Evolutionary conservation across 30 jellyfish, hydroid and myxozoan genomes (phyloP), one percentile per base, ranked within the genome.

Genomic region (Aurelia sp.): DNA sequence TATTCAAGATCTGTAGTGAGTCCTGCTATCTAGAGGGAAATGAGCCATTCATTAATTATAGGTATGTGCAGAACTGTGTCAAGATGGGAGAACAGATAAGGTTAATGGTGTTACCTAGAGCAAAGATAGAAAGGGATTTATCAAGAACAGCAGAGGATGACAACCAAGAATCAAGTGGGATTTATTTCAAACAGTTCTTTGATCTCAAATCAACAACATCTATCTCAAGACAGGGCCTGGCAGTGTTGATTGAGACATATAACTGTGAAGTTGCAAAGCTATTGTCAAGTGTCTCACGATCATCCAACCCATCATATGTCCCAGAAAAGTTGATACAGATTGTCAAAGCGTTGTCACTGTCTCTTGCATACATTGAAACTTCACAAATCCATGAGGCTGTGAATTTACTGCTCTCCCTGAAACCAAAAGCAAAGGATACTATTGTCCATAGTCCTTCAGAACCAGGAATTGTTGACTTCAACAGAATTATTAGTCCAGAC

Each of bases 221-320:
- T 23, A 85, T 93, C 2, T 87, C 98, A 33, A 84, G 96, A 66
- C 97, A 85, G 31, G 98, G 98, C 3, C 55, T 93, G 89, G 79
- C 92, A 20, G 90, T 93, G 16, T 65, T 93, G 23, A 82, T 93
- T 16, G 98, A 93, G 13, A 81, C 97, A n/a, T 93, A 93, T 41
- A 88, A 93, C 66, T 41, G 57, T n/a, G 98, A 93, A 83, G 96
- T 81, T 53, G 97, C 94, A 18, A 66, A 67, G 71, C 81, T 93
- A 20, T n/a, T 88, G 1, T 20, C 63, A 51, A 82, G 85, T 64
- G 98, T 88, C 31, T 8, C 97, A 16, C 59, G 85, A 41, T n/a
- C 83, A 18, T 16, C 61, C 4, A 66, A 81, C 8, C 70, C 89
- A n/a, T 61, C 65, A 19, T 93, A 88, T 75, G 81, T 89, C 60